Percentiles rank a stretch among this genome's conserved stretches.
phyloP scores from a whole-genome alignment of 2,888 invertebrate genomes.

The Hypselothyrea guttata region DNA sequence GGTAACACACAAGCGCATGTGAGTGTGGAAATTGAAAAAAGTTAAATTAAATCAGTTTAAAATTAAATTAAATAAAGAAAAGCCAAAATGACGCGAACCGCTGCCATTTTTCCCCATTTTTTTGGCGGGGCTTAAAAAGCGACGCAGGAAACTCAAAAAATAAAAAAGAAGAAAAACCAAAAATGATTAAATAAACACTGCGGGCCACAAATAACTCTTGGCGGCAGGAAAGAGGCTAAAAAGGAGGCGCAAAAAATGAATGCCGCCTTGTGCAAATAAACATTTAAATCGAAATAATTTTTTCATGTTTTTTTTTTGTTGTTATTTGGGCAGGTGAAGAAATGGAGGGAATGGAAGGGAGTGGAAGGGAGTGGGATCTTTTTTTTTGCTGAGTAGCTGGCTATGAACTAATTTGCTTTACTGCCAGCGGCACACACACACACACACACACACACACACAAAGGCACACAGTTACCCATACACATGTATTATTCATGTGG shows the following conservation, averaged over 20 bases:
- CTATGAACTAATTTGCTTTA: conserved; percentile 74
- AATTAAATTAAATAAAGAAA: conserved; percentile 61
- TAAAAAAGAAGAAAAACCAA: conserved; percentile 15
- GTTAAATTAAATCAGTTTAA: conserved; percentile 72
- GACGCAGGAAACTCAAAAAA: conserved; percentile 6
- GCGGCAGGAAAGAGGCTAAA: background rate
- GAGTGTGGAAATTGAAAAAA: conserved; percentile 17
- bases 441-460: background rate
- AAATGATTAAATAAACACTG: conserved; percentile 60
- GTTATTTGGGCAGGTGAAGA: conserved; percentile 1
- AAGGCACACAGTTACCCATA: conserved; percentile 21
- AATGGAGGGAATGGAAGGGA: too few relatives aligned
- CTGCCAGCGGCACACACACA: conserved; percentile 48
- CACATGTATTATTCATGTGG: conserved; percentile 69
- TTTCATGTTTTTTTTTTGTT: background rate
- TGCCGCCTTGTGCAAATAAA: conserved; percentile 54
- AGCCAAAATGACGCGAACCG: conserved; percentile 28
- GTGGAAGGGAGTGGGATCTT: conserved; percentile 17
- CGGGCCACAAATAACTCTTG: conserved; percentile 48
- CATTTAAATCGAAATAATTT: conserved; percentile 67
- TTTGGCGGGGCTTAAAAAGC: conserved; percentile 9
- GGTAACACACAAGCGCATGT: background rate
- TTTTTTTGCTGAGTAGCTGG: conserved; percentile 56
- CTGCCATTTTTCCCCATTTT: conserved; percentile 38
- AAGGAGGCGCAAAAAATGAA: conserved; percentile 11